Conservation (phyloP, 2,113 vertebrate genomes). For the Pseudorectes ferrugineus region DNA sequence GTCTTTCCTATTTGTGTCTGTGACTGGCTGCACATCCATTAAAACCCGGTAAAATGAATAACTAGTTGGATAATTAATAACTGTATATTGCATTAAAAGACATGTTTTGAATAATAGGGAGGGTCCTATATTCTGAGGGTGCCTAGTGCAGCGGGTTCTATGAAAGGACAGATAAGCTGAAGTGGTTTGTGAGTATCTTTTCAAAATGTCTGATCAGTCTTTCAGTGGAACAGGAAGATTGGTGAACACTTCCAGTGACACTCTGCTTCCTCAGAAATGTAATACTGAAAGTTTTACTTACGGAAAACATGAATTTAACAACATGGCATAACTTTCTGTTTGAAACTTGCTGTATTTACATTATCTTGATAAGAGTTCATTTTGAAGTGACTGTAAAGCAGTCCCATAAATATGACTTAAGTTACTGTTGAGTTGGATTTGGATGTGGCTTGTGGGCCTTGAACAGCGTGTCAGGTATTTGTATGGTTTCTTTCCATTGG, state of each 20-base stretch:
- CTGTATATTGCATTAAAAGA: background rate
- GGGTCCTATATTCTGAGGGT: fast-evolving
- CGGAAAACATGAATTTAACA: background rate
- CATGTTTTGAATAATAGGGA: background rate
- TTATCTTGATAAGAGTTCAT: background rate
- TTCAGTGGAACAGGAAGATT: background rate
- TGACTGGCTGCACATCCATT: background rate
- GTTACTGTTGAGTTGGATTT: background rate
- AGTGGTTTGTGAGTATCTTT: background rate
- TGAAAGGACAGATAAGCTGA: background rate
- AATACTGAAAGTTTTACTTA: background rate
- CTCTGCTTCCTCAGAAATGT: background rate
- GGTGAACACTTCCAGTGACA: background rate
- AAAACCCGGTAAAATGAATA: background rate
- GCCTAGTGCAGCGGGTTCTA: background rate
- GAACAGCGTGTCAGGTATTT: background rate
- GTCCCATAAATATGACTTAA: background rate
- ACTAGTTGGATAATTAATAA: background rate
- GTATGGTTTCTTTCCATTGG: background rate
- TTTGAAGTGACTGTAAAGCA: background rate
- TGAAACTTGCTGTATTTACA: background rate
- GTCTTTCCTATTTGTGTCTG: background rate
- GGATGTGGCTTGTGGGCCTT: background rate
- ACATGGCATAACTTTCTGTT: background rate
- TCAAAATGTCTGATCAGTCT: background rate